Evolutionary conservation across 1,140 invertebrate genomes (phyloP).

Genomic region (Hyles vespertilio): DNA sequence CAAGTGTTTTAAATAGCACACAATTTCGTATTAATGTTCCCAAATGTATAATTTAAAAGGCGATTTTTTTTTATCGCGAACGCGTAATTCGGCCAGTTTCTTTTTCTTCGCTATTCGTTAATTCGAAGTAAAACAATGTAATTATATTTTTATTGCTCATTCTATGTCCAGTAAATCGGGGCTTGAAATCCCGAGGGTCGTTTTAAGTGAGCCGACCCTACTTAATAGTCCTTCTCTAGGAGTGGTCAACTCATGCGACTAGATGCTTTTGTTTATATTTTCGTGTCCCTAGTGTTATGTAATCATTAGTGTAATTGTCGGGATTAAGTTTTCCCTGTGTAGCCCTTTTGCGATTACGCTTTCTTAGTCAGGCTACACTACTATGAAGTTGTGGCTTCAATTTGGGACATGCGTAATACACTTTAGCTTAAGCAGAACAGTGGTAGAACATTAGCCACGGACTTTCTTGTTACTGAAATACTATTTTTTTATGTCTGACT

Average conservation of each 20-base stretch:
- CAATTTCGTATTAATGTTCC: constrained; percentile 22
- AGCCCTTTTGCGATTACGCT: constrained; percentile 23
- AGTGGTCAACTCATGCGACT: constrained; percentile 24
- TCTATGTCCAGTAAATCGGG: constrained; percentile 56
- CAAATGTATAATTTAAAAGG: constrained; percentile 19
- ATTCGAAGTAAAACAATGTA: constrained; percentile 43
- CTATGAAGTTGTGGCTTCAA: constrained; percentile 15
- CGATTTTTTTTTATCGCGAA: constrained; percentile 17
- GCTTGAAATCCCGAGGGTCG: constrained; percentile 41
- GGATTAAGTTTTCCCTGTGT: constrained; percentile 27
- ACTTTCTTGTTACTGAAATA: constrained; percentile 7
- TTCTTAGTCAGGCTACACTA: constrained; percentile 9
- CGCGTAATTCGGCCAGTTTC: constrained; percentile 20
- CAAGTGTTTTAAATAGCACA: constrained; percentile 23
- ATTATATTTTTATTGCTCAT: constrained; percentile 65
- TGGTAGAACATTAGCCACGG: constrained; percentile 2
- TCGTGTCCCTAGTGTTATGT: constrained; percentile 34
- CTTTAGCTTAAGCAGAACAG: constrained; percentile 8
- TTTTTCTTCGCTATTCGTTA: constrained; percentile 25
- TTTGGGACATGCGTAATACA: constrained; percentile 19
- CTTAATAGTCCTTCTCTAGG: constrained; percentile 54
- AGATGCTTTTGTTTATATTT: constrained; percentile 32
- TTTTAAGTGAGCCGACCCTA: constrained; percentile 52
- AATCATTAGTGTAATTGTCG: constrained; percentile 33
- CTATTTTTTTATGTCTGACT: constrained; percentile 5